A percentile compares a stretch with the other conserved stretches of the same genome.
Conservation (phyloP, 2,113 vertebrate species). For the Helogale parvula region DNA sequence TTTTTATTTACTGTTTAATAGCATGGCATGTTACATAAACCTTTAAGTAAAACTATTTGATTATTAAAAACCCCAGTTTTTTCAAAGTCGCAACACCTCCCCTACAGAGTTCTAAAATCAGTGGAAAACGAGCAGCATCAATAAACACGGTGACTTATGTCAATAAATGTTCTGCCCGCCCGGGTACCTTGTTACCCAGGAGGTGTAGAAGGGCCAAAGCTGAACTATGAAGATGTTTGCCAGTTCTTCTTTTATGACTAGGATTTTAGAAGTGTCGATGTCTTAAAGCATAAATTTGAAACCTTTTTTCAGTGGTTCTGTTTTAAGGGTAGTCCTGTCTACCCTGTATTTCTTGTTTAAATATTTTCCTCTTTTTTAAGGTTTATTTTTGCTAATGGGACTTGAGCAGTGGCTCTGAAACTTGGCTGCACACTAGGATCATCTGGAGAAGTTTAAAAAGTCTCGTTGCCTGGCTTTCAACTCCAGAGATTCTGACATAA, state of each 20-base stretch:
- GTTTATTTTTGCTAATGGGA: conserved; percentile 47
- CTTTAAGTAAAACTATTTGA: conserved; percentile 85
- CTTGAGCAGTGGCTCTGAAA: conserved; percentile 37
- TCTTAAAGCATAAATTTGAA: not conserved
- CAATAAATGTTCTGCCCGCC: conserved; percentile 88
- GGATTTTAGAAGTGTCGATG: conserved; percentile 8
- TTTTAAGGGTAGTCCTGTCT: conserved; percentile 27
- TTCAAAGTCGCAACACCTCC: conserved; percentile 86
- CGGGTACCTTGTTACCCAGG: conserved; percentile 77
- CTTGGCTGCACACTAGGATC: conserved; percentile 5
- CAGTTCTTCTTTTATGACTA: not conserved
- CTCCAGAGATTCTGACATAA: conserved; percentile 36
- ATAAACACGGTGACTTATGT: conserved; percentile 87
- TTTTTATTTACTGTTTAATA: conserved; percentile 87
- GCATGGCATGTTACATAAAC: conserved; percentile 85
- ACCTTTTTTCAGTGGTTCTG: not conserved
- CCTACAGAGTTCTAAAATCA: conserved; percentile 88
- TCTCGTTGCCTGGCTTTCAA: not conserved
- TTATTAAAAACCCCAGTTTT: conserved; percentile 84
- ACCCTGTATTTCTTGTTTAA: conserved; percentile 11
- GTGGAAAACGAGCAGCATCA: conserved; percentile 87
- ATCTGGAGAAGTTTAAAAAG: conserved; percentile 31
- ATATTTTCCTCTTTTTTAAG: conserved; percentile 17
- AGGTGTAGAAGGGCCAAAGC: conserved; percentile 76
- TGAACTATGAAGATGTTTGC: conserved; percentile 36